Conservation (phyloP, 2,888 invertebrate genomes). For the Euproctis similis region DNA sequence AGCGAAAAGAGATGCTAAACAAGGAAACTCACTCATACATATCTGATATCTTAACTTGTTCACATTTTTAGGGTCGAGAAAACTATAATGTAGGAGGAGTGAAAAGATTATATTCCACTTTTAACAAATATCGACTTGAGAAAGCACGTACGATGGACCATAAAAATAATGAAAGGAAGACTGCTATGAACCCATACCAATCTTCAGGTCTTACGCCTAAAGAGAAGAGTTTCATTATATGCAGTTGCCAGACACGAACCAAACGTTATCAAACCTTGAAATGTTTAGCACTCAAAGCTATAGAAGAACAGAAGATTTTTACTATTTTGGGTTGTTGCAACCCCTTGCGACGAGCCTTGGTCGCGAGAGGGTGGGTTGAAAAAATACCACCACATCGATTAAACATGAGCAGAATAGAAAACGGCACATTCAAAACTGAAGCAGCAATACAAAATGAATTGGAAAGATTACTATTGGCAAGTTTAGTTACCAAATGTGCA, state of each 20-base stretch:
- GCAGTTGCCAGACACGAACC: conserved; percentile 43
- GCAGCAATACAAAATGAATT: conserved; percentile 42
- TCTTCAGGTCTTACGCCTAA: conserved; percentile 45
- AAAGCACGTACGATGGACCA: conserved; percentile 8
- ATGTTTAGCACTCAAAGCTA: conserved; percentile 62
- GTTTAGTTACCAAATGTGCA: conserved; percentile 46
- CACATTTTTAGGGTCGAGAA: conserved; percentile 9
- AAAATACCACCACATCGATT: conserved; percentile 69
- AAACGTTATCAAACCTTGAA: conserved; percentile 49
- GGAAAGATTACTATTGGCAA: conserved; percentile 57
- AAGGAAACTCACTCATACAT: too few relatives aligned
- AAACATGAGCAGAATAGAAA: conserved; percentile 51
- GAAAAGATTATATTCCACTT: conserved; percentile 28
- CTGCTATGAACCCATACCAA: conserved; percentile 18
- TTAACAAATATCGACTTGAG: conserved; percentile 19
- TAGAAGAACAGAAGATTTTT: conserved; percentile 70
- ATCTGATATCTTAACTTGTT: not conserved
- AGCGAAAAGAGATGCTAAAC: too few relatives aligned
- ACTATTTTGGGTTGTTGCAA: conserved; percentile 69
- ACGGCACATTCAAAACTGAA: conserved; percentile 33
- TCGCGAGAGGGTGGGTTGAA: conserved; percentile 83
- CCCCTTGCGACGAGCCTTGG: conserved; percentile 74
- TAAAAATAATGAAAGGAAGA: conserved; percentile 6
- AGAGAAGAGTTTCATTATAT: conserved; percentile 52
- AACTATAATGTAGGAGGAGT: conserved; percentile 16